Evolutionary conservation across 2,113 vertebrate species (phyloP).

Genomic region (Cnemophilus loriae): DNA sequence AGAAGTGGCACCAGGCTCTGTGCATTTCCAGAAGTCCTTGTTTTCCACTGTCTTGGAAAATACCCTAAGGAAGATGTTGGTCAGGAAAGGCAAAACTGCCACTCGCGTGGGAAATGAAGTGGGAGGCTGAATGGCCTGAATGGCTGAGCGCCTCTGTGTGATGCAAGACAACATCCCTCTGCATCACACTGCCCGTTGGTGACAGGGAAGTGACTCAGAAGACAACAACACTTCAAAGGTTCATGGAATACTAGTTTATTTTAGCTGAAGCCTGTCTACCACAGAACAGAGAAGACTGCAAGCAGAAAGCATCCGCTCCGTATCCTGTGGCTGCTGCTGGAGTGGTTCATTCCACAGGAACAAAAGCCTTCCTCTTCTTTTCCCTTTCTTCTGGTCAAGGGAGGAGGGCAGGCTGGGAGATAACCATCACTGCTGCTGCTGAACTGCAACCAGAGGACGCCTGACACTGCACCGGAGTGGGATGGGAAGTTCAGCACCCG

Average conservation of each 20-base stretch:
- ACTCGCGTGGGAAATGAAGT: fast-evolving
- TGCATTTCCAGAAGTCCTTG: background rate
- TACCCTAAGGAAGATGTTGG: background rate
- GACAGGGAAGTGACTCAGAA: conserved; percentile 11
- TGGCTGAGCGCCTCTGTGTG: background rate
- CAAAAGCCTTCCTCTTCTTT: background rate
- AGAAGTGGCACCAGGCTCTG: background rate
- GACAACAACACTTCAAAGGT: background rate
- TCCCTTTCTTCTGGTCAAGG: background rate
- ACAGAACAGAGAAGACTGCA: background rate
- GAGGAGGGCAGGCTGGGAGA: background rate
- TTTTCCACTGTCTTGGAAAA: background rate
- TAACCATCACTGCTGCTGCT: background rate
- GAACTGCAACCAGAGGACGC: background rate
- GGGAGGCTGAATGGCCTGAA: background rate
- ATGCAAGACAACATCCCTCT: background rate
- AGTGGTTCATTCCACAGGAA: background rate
- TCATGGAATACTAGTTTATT: background rate
- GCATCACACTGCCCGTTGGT: background rate
- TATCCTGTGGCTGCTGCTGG: background rate
- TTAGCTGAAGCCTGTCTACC: background rate
- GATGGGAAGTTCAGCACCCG: fast-evolving
- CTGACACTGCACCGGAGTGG: fast-evolving
- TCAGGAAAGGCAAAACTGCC: background rate
- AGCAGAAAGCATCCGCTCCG: background rate